Conservation (phyloP, 1,140 invertebrate species). For the Archivesica marissinica region DNA sequence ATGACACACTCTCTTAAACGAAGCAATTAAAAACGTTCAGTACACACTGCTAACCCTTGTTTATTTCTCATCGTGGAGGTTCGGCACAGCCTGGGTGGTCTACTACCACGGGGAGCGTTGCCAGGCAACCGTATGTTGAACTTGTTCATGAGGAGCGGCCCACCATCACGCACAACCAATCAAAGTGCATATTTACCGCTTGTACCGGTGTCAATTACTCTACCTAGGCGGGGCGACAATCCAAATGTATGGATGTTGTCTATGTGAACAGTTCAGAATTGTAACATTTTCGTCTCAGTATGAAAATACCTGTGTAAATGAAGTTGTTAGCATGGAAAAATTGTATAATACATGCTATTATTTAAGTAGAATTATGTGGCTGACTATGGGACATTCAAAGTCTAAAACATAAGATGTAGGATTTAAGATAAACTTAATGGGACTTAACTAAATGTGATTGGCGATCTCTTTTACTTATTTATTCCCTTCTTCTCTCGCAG, state of each 20-base stretch:
- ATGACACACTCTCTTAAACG: conserved; percentile 59
- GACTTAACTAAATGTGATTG: conserved; percentile 58
- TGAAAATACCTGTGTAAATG: conserved; percentile 70
- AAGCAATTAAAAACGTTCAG: conserved; percentile 64
- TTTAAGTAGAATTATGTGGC: conserved; percentile 20
- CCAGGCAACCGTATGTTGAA: conserved; percentile 82
- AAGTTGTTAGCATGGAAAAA: conserved; percentile 73
- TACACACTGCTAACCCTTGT: conserved; percentile 66
- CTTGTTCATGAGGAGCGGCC: conserved; percentile 80
- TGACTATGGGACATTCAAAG: conserved; percentile 35
- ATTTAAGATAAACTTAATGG: conserved; percentile 10
- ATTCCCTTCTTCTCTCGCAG: conserved; percentile 66
- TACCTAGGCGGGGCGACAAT: conserved; percentile 77
- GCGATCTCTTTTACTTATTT: conserved; percentile 42
- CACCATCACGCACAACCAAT: conserved; percentile 79
- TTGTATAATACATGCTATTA: conserved; percentile 68
- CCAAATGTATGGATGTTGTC: conserved; percentile 73
- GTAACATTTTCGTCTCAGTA: conserved; percentile 59
- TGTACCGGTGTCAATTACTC: conserved; percentile 79
- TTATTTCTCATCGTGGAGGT: conserved; percentile 72
- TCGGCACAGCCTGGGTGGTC: conserved; percentile 81
- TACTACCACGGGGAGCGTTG: conserved; percentile 82
- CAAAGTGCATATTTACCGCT: conserved; percentile 73
- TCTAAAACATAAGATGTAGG: conserved; percentile 36
- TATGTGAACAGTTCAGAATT: conserved; percentile 62